A percentile compares a stretch with the other conserved stretches of the same genome.
Evolutionary conservation across 2,113 vertebrate genomes (phyloP).

Genomic region (Pipa parva): DNA sequence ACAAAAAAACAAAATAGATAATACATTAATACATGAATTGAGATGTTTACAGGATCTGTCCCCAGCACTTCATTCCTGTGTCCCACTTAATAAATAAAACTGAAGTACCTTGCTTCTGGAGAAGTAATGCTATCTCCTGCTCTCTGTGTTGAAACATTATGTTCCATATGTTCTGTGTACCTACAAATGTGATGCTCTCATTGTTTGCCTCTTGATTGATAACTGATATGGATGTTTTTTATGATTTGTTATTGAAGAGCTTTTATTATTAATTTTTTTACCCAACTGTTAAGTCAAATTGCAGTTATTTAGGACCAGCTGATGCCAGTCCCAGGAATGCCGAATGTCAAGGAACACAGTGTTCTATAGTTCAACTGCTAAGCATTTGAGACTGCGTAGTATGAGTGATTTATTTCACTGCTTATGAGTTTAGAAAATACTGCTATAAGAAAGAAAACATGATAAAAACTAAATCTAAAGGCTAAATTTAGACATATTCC

Average conservation of each 20-base stretch:
- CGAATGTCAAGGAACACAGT: conserved; percentile 50
- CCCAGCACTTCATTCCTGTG: neutral
- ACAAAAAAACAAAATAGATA: too few relatives aligned
- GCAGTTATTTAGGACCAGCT: conserved; percentile 59
- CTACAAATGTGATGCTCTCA: conserved; percentile 41
- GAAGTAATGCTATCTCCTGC: conserved; percentile 18
- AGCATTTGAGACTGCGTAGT: too few relatives aligned
- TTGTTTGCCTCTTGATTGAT: conserved; percentile 51
- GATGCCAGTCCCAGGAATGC: conserved; percentile 51
- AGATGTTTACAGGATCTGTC: neutral
- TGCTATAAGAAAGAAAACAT: too few relatives aligned
- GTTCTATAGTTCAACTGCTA: conserved; percentile 30
- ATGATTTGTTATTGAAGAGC: conserved; percentile 58
- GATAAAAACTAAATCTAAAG: too few relatives aligned
- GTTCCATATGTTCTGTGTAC: conserved; percentile 5
- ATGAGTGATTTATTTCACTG: too few relatives aligned
- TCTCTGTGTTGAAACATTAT: conserved; percentile 37
- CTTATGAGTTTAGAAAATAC: too few relatives aligned
- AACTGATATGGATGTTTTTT: conserved; percentile 56
- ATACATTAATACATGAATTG: neutral
- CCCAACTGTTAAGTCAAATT: conserved; percentile 59
- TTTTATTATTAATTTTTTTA: conserved; percentile 50
- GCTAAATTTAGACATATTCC: too few relatives aligned
- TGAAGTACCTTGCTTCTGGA: neutral
- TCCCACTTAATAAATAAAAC: conserved; percentile 2